Evolutionary conservation across 2,888 invertebrate species (phyloP), one percentile per base, ranked within the genome.

Genomic region (Ectemnius continuus): DNA sequence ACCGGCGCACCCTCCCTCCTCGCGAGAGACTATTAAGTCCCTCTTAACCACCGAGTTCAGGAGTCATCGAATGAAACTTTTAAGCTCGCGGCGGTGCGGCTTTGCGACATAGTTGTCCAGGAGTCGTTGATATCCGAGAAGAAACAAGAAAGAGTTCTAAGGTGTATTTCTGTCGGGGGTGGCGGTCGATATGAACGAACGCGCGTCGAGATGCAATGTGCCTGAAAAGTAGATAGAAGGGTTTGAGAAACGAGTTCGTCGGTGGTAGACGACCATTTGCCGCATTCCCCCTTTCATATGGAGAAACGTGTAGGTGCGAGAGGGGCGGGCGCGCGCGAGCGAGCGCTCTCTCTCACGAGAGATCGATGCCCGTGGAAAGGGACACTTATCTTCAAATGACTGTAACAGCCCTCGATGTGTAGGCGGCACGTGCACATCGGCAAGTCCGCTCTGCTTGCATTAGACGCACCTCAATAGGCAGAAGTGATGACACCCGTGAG

Each of bases 371-470:
- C 36, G 36, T 36, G 70, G 66, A 76, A 74, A 68, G 72, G 67
- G 77, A 79, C 75, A 73, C 77, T 81, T 81, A 79, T 78, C 77
- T 81, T 64, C 63, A 70, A 76, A 76, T 76, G 73, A 69, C 70
- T 65, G 57, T 73, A 68, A 77, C 77, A 68, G 71, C 67, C 61
- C 70, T 77, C 73, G 68, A 77, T 73, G 73, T 58, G 75, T 79
- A 71, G 73, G 72, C 79, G 61, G 68, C 73, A 61, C 68, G 23
- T 60, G 61, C 71, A 64, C 77, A 75, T 73, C 36, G 36, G 73
- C 81, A 74, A 73, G 66, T 36, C 4, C 73, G 75, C 65, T 66
- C 73, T 36, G 62, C 61, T 79, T 65, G 67, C 59, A 70, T 81
- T 71, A 70, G 67, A 28, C 71, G 64, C 73, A 67, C 64, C 66